Evolutionary conservation across 2,113 vertebrate genomes (phyloP), one percentile per base, ranked within the genome.

Genomic region (Chaetodon auriga): DNA sequence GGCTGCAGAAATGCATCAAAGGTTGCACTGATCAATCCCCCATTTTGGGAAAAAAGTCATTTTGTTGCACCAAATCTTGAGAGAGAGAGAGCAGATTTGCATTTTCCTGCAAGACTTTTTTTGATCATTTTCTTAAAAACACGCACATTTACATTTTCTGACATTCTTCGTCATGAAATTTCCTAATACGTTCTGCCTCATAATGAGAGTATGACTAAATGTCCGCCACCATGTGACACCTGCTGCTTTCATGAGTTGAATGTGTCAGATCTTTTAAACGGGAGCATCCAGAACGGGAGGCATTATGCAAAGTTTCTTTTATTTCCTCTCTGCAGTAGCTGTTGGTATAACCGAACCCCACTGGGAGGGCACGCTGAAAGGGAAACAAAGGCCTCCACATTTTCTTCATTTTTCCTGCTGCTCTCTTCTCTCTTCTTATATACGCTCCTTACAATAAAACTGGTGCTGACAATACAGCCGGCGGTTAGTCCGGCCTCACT

Each of bases 341-440:
- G 77, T 61, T 55, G 72, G 64, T 68, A 38, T 61, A 43, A 62
- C 12, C 36, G 76, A 43, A 63, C 15, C 71, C 78, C 8, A 9
- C 79, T 78, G 84, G 45, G 76, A 84, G 54, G 5, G 11, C 25
- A 18, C 30, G 21, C 53, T 80, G 57, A 74, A 80, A 78, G 63
- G 10, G 51, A 80, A 74, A 90, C 85, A 86, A 83, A 74, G 51
- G 68, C 83, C 73, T 80, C 57, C 12, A 13, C 55, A 19, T 25
- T 75, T 30, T 55, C 23, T 48, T 54, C 36, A 61, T n/a, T 64
- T 43, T 53, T 13, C 7, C 43, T 15, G 5, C 23, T 46, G 13
- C 75, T 77, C 80, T 75, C 53, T 65, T 80, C 75, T 68, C 70
- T 64, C 58, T 18, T 70, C 48, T 68, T 60, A 72, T 77, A 82